phyloP scores from a whole-genome alignment of 2,797 vertebrate species.

The Halcyon leucocephala region DNA sequence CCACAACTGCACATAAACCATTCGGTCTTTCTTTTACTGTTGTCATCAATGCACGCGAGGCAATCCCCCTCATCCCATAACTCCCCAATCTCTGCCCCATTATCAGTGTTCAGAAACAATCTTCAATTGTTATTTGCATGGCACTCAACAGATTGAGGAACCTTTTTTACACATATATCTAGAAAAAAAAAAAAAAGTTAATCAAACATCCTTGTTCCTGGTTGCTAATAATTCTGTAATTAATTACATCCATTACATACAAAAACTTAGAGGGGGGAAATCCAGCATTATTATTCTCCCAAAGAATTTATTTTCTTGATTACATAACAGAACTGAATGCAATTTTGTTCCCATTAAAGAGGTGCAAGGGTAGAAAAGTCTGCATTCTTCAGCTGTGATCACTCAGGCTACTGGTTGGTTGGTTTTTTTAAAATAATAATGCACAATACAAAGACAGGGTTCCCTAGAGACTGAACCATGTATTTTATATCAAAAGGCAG shows the following conservation, averaged over 20 bases:
- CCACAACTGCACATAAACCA: not conserved
- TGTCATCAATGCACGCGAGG: not conserved
- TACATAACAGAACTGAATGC: not conserved
- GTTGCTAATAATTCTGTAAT: not conserved
- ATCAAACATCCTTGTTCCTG: not conserved
- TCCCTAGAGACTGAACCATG: not conserved
- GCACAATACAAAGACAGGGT: not conserved
- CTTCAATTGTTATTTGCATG: not conserved
- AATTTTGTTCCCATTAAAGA: not conserved
- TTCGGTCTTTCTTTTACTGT: not conserved
- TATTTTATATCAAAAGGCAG: conserved; percentile 10
- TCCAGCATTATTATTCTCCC: not conserved
- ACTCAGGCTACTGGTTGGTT: not conserved
- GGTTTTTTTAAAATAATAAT: not conserved
- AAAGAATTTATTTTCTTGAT: not conserved
- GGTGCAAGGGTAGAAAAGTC: not conserved
- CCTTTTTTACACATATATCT: too few species aligned
- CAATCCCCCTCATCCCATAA: not conserved
- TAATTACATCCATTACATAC: not conserved
- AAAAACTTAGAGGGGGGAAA: not conserved
- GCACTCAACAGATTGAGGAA: not conserved
- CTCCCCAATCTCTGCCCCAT: not conserved
- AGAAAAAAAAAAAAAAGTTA: not conserved
- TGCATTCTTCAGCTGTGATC: not conserved
- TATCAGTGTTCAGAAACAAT: not conserved